Percentiles rank a stretch among this genome's conserved stretches.
Conservation (phyloP, 2,797 vertebrate genomes). For the Megalops cyprinoides region DNA sequence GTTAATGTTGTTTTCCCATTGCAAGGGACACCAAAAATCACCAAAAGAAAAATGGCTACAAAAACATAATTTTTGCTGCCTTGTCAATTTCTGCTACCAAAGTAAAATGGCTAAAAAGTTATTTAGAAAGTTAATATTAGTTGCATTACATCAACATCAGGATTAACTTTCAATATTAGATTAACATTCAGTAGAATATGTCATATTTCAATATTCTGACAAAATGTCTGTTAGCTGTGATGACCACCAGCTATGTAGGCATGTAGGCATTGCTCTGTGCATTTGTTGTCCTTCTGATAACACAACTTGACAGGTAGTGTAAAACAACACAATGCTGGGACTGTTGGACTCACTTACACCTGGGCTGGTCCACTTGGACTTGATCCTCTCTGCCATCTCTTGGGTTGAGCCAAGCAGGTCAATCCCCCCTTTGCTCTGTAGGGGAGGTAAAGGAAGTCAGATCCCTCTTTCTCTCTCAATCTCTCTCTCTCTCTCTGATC, state of each 20-base stretch:
- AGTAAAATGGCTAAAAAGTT: not conserved
- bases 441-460: constrained; percentile 1
- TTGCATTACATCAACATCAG: too few relatives aligned
- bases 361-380: constrained; percentile 85
- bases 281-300: too few relatives aligned
- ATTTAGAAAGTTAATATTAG: not conserved
- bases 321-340: not conserved
- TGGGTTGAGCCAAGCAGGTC: constrained; percentile 81
- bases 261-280: too few relatives aligned
- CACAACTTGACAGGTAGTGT: not conserved
- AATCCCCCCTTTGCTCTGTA: constrained; percentile 74
- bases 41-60: not conserved
- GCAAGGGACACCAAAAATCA: not conserved
- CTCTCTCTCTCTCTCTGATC: not conserved
- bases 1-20: not conserved
- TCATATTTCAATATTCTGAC: too few relatives aligned
- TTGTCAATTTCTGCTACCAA: not conserved
- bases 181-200: too few relatives aligned
- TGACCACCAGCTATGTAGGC: too few relatives aligned
- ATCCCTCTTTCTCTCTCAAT: not conserved
- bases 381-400: constrained; percentile 84
- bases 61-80: not conserved
- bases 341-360: constrained; percentile 75
- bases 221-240: too few relatives aligned
- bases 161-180: too few relatives aligned